Conservation (phyloP, 1,140 invertebrate species). For the Neoseiulus cucumeris region DNA sequence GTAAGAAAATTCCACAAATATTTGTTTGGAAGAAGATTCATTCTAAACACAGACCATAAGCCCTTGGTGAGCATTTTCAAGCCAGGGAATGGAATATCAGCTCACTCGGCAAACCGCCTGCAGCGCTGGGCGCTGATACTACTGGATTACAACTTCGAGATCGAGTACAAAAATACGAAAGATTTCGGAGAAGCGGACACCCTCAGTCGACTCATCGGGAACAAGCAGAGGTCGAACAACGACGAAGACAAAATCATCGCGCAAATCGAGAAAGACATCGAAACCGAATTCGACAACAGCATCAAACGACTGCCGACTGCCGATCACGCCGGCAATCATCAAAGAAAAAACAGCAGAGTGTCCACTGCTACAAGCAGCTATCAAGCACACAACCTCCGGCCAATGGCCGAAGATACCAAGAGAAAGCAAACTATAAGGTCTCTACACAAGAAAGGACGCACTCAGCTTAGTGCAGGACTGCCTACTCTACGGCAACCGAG, state of each 20-base stretch:
- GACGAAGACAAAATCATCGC: neutral
- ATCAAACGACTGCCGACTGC: neutral
- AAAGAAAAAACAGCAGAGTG: neutral
- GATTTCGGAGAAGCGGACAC: slow-evolving; percentile 21
- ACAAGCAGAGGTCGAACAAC: neutral
- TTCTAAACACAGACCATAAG: slow-evolving; percentile 30
- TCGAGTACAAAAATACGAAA: slow-evolving; percentile 20
- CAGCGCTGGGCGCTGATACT: slow-evolving; percentile 27
- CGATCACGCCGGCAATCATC: neutral
- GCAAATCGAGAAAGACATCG: neutral
- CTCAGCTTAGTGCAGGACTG: neutral
- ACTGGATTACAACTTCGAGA: slow-evolving; percentile 24
- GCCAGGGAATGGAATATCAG: slow-evolving; percentile 19
- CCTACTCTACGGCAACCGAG: neutral
- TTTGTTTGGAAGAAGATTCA: slow-evolving; percentile 27
- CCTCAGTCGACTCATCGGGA: slow-evolving; percentile 14
- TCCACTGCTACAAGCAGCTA: neutral
- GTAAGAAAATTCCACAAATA: slow-evolving; percentile 33
- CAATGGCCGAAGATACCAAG: neutral
- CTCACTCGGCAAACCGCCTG: slow-evolving; percentile 22
- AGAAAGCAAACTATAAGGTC: neutral
- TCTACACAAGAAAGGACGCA: neutral
- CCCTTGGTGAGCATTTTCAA: slow-evolving; percentile 28
- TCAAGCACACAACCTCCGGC: neutral
- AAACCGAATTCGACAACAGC: neutral